Base-by-base conservation (phyloP, 2,113 vertebrate species). In the Neofelis nebulosa region DNA sequence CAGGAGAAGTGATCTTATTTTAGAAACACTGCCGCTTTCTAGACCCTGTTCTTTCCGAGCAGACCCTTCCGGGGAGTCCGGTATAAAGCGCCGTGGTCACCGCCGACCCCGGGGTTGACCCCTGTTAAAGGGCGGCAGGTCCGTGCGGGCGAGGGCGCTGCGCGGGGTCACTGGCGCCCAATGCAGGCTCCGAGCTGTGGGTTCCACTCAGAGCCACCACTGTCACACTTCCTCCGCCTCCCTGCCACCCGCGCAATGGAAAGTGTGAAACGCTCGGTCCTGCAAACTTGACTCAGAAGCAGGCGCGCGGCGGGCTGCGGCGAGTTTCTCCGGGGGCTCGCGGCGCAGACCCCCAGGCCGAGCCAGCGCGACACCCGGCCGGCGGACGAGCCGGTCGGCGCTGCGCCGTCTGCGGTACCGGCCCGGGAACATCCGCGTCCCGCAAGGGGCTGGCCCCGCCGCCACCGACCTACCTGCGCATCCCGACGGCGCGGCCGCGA, bases 391-490 rank as follows among this genome's bases (percentile, higher is more conserved):
- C 23, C 7, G 0, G 25, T 10, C 16, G 12, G 66, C 33, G 50
- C 31, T 3, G 74, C 1, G 48, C 36, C 0, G 29, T 10, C 29
- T 0, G 33, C 4, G 16, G 27, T 13, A 1, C 3, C 19, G 0
- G 57, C 25, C 11, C 2, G 0, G 25, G 21, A 16, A 1, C 12
- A 1, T 21, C 65, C 14, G 11, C 10, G 13, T 3, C 29, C 10
- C 0, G 13, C 61, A 11, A 1, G 33, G 0, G 27, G 63, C 29
- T 38, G 1, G 55, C 19, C 36, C 36, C 9, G 27, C 50, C 50
- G 48, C 45, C 15, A 1, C 15, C 48, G 55, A n/a, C 97, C 7
- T 94, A 96, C 97, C 97, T 97, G 96, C 93, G 11, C 0, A 31
- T 52, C 83, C 95, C 0, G n/a, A 61, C 31, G 10, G 71, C 3